Evolutionary conservation across 2,888 invertebrate species (phyloP), one percentile per base, ranked within the genome.

Genomic region (Eupithecia inturbata): DNA sequence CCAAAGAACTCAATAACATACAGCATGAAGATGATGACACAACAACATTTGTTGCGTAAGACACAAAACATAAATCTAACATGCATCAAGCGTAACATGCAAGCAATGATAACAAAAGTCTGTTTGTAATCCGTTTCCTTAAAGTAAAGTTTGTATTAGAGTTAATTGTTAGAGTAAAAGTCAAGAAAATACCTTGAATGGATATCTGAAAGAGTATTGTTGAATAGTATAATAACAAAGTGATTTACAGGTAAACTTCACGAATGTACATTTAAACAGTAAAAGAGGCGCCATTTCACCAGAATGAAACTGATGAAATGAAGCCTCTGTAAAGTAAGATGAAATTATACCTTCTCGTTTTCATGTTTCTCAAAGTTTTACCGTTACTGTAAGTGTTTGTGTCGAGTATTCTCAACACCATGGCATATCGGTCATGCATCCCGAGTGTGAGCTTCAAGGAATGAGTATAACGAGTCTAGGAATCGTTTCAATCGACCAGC

Each of bases 261-360:
- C 82, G 87, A 86, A 84, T 88, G 87, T 87, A 89, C 85, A 89
- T 87, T 86, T 82, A 84, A 84, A 84, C 79, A 82, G 79, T 76
- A 73, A 82, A 82, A 88, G 88, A 87, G 89, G 88, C 85, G 84
- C 88, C 88, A 90, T 87, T 89, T 89, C 85, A 88, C 78, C 68
- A 73, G 72, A n/a, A 68, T 74, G 68, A 67, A 79, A 77, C 71
- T 70, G 79, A 82, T 81, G 78, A 87, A 88, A 87, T 85, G 82
- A 85, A 83, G 79, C 82, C 85, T 84, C 84, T 84, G 85, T 86
- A 83, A 87, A 88, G 85, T 85, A 87, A 90, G 86, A 88, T 87
- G 82, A 89, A 90, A 93, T 93, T 94, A 92, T 94, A 94, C 94
- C 94, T 94, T 92, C 14, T 82, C 86, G 87, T 89, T 86, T 89